Percentiles rank a stretch among this genome's conserved stretches.
Conservation (phyloP, 2,888 invertebrate species). For the Agrotis puta region DNA sequence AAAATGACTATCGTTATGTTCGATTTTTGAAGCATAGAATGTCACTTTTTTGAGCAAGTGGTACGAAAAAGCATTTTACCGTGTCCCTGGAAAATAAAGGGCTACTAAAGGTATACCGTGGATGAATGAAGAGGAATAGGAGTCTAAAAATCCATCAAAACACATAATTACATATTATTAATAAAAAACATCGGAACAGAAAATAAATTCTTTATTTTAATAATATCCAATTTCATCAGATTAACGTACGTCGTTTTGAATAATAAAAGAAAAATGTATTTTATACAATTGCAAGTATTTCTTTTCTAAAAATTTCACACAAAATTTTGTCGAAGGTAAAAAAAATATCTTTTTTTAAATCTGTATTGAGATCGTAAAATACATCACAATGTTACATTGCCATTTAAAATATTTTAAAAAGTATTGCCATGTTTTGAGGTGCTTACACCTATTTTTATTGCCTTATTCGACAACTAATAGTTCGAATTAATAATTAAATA, state of each 20-base stretch:
- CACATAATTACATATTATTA: slow-evolving; percentile 33
- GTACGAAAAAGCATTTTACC: too few species aligned
- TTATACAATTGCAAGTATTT: slow-evolving; percentile 62
- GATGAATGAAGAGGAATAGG: too few species aligned
- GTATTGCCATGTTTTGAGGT: slow-evolving; percentile 78
- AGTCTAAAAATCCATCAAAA: too few species aligned
- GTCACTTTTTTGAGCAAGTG: too few species aligned
- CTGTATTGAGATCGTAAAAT: slow-evolving; percentile 87
- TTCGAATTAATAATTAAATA: slow-evolving; percentile 64
- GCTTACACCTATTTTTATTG: slow-evolving; percentile 69
- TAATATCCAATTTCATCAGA: slow-evolving; percentile 89
- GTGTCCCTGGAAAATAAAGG: too few species aligned
- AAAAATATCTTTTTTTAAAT: slow-evolving; percentile 73
- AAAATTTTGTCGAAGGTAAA: slow-evolving; percentile 70
- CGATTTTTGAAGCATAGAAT: too few species aligned
- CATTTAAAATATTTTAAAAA: slow-evolving; percentile 75
- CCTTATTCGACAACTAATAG: slow-evolving; percentile 44
- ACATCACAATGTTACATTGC: slow-evolving; percentile 85
- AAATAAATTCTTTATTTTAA: slow-evolving; percentile 90
- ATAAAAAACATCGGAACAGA: slow-evolving; percentile 85
- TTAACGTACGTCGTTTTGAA: slow-evolving; percentile 80
- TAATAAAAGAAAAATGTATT: slow-evolving; percentile 67
- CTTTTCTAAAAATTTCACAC: slow-evolving; percentile 58
- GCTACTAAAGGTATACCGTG: too few species aligned
- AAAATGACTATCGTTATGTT: too few species aligned